phyloP scores from a whole-genome alignment of 1,140 invertebrate genomes.

The Drosophila fuyamai region DNA sequence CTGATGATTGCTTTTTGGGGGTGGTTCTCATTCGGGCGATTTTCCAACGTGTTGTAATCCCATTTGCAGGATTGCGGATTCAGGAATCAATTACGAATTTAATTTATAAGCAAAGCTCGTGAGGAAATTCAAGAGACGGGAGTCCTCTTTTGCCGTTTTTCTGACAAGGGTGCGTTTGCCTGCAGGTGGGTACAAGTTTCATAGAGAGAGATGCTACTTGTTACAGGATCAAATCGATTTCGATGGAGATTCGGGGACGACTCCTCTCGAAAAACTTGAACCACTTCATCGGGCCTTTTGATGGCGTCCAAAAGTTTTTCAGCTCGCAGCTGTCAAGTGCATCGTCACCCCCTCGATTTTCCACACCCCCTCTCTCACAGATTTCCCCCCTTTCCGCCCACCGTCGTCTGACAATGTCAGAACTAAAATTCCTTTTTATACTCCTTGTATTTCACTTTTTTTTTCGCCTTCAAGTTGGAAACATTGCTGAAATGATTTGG shows the following conservation, averaged over 20 bases:
- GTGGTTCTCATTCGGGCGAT: conserved; percentile 48
- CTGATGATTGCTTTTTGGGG: conserved; percentile 38
- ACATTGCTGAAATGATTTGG: conserved; percentile 75
- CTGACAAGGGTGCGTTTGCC: conserved; percentile 25
- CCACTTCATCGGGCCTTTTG: conserved; percentile 65
- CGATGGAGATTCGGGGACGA: neutral
- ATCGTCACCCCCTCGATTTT: conserved; percentile 8
- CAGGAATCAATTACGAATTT: conserved; percentile 83
- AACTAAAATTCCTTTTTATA: conserved; percentile 56
- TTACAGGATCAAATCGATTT: conserved; percentile 55
- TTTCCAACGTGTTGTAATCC: conserved; percentile 81
- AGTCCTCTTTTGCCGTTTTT: conserved; percentile 13
- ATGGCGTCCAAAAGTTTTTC: conserved; percentile 17
- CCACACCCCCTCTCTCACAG: neutral
- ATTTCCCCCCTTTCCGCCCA: neutral
- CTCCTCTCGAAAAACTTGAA: conserved; percentile 16
- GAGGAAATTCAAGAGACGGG: conserved; percentile 17
- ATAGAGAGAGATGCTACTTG: neutral
- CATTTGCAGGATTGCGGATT: conserved; percentile 83
- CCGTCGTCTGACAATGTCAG: conserved; percentile 43
- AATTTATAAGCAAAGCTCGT: conserved; percentile 68
- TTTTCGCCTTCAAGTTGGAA: conserved; percentile 1
- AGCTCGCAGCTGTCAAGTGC: conserved; percentile 71
- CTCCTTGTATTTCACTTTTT: conserved; percentile 4
- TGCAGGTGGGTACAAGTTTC: conserved; percentile 3